A percentile compares a stretch with the other conserved stretches of the same genome.
Conservation (phyloP, 2,797 vertebrate genomes). For the Aeoliscus strigatus region DNA sequence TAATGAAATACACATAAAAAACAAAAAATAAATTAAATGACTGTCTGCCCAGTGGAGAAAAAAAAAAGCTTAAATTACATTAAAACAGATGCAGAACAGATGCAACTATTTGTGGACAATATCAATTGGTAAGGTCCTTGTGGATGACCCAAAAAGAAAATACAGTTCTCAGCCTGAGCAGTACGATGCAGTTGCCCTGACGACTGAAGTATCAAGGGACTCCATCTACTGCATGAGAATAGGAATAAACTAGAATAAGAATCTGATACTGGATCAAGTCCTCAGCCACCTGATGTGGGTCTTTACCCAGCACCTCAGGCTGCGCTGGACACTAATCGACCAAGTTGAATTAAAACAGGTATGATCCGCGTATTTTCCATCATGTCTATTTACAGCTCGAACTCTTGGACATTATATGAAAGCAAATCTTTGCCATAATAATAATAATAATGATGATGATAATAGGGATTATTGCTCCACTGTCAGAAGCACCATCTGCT, state of each 20-base stretch:
- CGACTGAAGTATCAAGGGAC: conserved; percentile 69
- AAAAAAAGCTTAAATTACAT: too few species aligned
- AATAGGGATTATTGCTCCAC: too few species aligned
- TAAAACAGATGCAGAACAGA: too few species aligned
- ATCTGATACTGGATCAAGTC: conserved; percentile 6
- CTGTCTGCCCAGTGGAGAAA: too few species aligned
- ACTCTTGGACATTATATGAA: conserved; percentile 9
- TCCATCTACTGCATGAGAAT: conserved; percentile 37
- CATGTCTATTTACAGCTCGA: conserved; percentile 6
- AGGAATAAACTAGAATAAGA: too few species aligned
- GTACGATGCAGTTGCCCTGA: conserved; percentile 65
- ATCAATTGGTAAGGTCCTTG: too few species aligned
- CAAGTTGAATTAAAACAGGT: conserved; percentile 20
- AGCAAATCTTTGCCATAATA: too few species aligned
- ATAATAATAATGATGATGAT: too few species aligned
- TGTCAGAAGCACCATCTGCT: conserved; percentile 30
- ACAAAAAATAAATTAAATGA: too few species aligned
- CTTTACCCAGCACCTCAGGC: conserved; percentile 12
- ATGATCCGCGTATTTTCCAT: conserved; percentile 14
- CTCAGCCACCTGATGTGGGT: conserved; percentile 32
- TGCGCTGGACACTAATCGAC: conserved; percentile 4
- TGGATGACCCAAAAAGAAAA: conserved; percentile 44
- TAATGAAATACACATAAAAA: too few species aligned
- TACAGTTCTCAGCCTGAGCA: conserved; percentile 38
- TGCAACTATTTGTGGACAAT: too few species aligned